These are phyloP conservation scores for Anthoscopus minutus DNA, from an alignment of 2,113 vertebrate genomes.

Conservation along the genomic window DNA sequence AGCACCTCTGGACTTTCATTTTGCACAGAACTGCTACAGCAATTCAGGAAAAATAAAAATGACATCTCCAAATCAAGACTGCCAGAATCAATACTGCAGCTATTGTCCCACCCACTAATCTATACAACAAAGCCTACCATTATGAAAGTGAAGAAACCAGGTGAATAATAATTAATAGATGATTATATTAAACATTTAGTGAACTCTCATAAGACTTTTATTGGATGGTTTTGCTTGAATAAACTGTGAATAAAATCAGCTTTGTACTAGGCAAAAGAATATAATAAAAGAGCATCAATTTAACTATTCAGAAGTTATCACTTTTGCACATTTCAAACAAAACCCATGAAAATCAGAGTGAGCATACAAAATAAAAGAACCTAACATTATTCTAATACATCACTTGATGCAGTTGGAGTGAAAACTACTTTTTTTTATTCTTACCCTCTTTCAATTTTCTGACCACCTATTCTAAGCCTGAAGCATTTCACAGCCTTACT, in stretches of 20 bases:
- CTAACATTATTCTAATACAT: not conserved
- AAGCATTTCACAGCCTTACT: not conserved
- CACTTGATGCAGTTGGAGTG: not conserved
- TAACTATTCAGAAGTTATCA: not conserved
- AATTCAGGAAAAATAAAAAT: not conserved
- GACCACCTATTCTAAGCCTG: not conserved
- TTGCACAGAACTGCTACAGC: not conserved
- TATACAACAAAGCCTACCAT: not conserved
- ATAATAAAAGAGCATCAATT: not conserved
- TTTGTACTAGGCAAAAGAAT: not conserved
- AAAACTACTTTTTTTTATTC: not conserved
- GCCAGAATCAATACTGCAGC: not conserved
- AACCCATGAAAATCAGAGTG: not conserved
- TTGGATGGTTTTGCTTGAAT: not conserved
- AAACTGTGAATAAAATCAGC: not conserved
- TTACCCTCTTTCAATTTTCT: not conserved
- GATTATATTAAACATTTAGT: not conserved
- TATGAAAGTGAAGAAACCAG: not conserved
- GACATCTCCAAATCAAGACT: not conserved
- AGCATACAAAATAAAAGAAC: not conserved
- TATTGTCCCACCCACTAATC: not conserved
- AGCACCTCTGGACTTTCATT: not conserved
- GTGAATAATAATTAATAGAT: slow-evolving; percentile 26
- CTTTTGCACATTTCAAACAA: not conserved
- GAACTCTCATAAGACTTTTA: not conserved